Percentiles rank a stretch among this genome's conserved stretches.
Conservation (phyloP, 2,113 vertebrate species). For the Macquaria ambigua region DNA sequence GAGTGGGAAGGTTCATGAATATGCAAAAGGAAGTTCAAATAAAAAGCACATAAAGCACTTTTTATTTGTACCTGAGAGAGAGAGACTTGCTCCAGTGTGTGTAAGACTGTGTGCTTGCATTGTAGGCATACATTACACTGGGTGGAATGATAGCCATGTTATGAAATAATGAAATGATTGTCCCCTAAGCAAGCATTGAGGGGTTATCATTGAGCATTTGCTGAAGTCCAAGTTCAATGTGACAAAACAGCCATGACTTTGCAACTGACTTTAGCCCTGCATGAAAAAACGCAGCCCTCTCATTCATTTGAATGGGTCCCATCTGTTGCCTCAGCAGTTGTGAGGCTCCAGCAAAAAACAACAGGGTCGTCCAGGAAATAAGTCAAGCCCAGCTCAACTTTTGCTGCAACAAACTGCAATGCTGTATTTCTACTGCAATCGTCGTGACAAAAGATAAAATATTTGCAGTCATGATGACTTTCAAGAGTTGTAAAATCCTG, state of each 20-base stretch:
- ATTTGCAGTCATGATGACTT: not conserved
- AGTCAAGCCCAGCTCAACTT: not conserved
- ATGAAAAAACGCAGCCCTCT: not conserved
- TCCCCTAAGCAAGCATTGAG: not conserved
- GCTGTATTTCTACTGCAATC: not conserved
- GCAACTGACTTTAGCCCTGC: not conserved
- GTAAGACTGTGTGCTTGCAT: not conserved
- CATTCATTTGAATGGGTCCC: not conserved
- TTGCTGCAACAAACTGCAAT: not conserved
- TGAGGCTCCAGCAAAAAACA: not conserved
- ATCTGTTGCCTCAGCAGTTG: not conserved
- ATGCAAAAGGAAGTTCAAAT: not conserved
- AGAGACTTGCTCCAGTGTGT: not conserved
- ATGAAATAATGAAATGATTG: not conserved
- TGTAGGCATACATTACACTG: not conserved
- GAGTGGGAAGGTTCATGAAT: not conserved
- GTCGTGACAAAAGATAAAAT: not conserved
- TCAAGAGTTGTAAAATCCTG: not conserved
- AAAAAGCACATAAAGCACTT: not conserved
- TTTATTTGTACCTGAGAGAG: too few species aligned
- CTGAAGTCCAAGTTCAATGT: not conserved
- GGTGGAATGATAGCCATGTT: not conserved
- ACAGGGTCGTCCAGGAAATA: not conserved
- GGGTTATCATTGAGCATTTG: not conserved
- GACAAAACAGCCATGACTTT: slow-evolving; percentile 4